Base-by-base conservation (phyloP, 2,797 vertebrate genomes). In the Melanotaenia pygmaea region DNA sequence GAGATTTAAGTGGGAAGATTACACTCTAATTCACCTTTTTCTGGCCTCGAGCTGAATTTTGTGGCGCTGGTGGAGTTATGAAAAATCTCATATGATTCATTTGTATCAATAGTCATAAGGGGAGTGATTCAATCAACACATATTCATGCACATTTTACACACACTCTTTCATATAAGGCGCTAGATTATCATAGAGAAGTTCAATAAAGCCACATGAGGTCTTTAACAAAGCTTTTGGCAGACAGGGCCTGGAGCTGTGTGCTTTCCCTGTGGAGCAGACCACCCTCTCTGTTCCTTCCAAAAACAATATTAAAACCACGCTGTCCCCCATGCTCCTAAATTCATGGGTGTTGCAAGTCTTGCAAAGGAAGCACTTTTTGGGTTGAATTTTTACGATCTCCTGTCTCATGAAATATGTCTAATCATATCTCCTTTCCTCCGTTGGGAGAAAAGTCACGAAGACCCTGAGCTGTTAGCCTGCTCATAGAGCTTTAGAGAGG, bases 291-390 rank as follows among this genome's bases (percentile, higher is more conserved):
- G 70, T 79, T 54, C 60, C 22, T 66, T 87, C 90, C 89, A 89
- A 89, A 81, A 91, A 77, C 84, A 87, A 89, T 87, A 91, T 89
- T 85, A 79, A 87, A 91, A 91, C 82, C 83, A 91, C 81, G 76
- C 85, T 54, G 64, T 80, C 43, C 43, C 60, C 30, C 2, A 20
- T 59, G 75, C 32, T 72, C 64, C 59, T 72, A 75, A 72, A 89
- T 90, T 78, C 86, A 86, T 85, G 80, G 72, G 80, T 76, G 79
- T 82, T 79, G 73, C 76, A 83, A 78, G 70, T 76, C 84, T 77
- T 56, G 85, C 59, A 45, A 75, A 74, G 79, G 67, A 86, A 86
- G 85, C 77, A 72, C 68, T 74, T 82, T 78, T 84, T 77, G 40
- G 70, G 79, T 75, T 22, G 64, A 77, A 60, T 76, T 83, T 86